Conservation (phyloP, 2,113 vertebrate species). For the Gymnocephalus cernua region DNA sequence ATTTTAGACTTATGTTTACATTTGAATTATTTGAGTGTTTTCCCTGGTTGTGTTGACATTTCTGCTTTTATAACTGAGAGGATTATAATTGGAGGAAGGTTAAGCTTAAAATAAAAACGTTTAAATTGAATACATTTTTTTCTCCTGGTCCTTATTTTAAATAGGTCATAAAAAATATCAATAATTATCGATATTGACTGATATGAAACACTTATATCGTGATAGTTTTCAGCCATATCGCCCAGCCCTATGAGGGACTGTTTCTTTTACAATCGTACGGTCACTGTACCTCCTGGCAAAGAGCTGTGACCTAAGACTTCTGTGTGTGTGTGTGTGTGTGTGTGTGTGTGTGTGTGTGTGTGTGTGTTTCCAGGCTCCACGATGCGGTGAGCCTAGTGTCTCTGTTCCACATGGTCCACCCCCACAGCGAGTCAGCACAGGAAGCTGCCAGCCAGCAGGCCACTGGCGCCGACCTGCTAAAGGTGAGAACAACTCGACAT, state of each 20-base stretch:
- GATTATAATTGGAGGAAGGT: too few relatives aligned
- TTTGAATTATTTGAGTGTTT: too few relatives aligned
- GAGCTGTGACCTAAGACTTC: constrained; percentile 4
- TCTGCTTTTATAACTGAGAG: too few relatives aligned
- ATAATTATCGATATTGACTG: too few relatives aligned
- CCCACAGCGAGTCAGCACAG: constrained; percentile 89
- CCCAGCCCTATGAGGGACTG: background rate
- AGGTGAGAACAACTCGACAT: constrained; percentile 82
- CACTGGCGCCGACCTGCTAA: constrained; percentile 87
- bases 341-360: background rate
- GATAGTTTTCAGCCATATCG: too few relatives aligned
- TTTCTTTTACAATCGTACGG: background rate
- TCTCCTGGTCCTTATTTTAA: too few relatives aligned
- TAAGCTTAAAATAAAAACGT: too few relatives aligned
- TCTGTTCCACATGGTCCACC: constrained; percentile 92
- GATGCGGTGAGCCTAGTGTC: constrained; percentile 88
- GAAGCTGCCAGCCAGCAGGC: constrained; percentile 84
- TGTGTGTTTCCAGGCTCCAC: constrained; percentile 81
- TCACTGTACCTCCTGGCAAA: background rate
- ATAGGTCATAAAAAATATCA: too few relatives aligned
- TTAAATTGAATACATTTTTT: too few relatives aligned
- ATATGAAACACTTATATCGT: too few relatives aligned
- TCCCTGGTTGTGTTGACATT: too few relatives aligned
- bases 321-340: background rate
- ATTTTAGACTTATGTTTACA: too few relatives aligned